Evolutionary conservation across 2,888 invertebrate genomes (phyloP).

Genomic region (Drosophila meridiana): DNA sequence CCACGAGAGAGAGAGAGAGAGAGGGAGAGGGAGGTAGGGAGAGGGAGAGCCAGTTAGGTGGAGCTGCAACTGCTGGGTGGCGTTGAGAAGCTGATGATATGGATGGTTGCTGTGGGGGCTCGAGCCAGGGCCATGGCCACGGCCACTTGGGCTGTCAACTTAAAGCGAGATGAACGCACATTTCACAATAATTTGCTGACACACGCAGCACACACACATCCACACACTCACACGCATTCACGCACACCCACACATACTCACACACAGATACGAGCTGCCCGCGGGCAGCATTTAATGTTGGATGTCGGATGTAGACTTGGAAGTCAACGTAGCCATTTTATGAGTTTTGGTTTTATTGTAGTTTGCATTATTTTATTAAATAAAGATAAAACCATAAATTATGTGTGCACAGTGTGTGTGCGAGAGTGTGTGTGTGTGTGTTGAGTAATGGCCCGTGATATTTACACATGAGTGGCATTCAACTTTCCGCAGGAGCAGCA

Average conservation of each 20-base stretch:
- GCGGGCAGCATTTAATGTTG: conserved; percentile 18
- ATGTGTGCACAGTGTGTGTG: conserved; percentile 60
- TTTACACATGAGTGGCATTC: conserved; percentile 74
- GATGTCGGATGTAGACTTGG: conserved; percentile 10
- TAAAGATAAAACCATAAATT: conserved; percentile 80
- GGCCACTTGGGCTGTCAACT: conserved; percentile 58
- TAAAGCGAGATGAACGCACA: conserved; percentile 41
- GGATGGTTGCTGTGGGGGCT: background rate
- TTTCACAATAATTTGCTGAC: conserved; percentile 68
- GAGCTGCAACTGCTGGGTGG: background rate
- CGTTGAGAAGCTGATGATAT: background rate
- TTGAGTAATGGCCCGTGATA: conserved; percentile 74
- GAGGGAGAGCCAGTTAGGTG: background rate
- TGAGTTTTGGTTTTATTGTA: conserved; percentile 44
- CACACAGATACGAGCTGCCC: background rate
- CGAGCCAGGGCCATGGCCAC: conserved; percentile 7
- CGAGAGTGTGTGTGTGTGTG: conserved; percentile 17
- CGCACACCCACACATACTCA: background rate
- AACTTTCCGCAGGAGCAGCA: conserved; percentile 53
- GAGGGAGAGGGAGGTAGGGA: background rate
- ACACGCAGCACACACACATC: conserved; percentile 20
- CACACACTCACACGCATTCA: background rate
- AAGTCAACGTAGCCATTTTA: conserved; percentile 25
- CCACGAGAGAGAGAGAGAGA: no score
- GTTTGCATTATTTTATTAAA: conserved; percentile 79